Evolutionary conservation across 2,113 vertebrate species (phyloP).

Genomic region (Stigmatopora nigra): DNA sequence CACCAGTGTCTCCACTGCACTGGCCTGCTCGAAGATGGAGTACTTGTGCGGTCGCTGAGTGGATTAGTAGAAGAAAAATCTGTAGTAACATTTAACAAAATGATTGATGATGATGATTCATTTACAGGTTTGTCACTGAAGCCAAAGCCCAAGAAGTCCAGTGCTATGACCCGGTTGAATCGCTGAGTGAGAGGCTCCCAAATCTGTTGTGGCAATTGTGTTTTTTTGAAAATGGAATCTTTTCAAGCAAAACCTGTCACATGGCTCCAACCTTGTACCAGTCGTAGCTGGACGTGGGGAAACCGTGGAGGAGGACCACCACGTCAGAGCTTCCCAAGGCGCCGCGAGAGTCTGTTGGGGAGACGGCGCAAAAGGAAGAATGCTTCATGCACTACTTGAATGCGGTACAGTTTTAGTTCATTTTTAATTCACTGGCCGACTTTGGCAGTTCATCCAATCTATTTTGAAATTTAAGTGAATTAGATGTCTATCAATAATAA

Average conservation of each 20-base stretch:
- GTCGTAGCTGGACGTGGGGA: conserved; percentile 92
- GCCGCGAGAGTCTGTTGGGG: conserved; percentile 74
- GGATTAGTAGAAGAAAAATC: neutral
- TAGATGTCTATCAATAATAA: too few species aligned
- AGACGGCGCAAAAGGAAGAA: neutral
- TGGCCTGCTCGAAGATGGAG: conserved; percentile 94
- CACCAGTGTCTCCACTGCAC: conserved; percentile 80
- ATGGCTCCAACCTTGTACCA: conserved; percentile 81
- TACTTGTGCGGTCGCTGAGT: conserved; percentile 83
- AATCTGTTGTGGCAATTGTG: conserved; percentile 63
- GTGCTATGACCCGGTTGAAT: conserved; percentile 84
- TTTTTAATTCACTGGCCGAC: too few species aligned
- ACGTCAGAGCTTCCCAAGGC: conserved; percentile 83
- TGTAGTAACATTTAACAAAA: neutral
- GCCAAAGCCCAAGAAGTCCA: conserved; percentile 92
- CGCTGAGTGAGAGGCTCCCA: conserved; percentile 88
- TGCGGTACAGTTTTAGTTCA: too few species aligned
- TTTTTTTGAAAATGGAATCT: too few species aligned
- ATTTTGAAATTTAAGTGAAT: too few species aligned
- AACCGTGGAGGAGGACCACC: conserved; percentile 83
- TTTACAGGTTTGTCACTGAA: conserved; percentile 96
- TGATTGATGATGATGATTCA: neutral
- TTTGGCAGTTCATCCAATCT: too few species aligned
- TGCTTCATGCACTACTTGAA: neutral
- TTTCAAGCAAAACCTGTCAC: too few species aligned